Base-by-base conservation (phyloP, 1,140 invertebrate species). In the Euura lappo region DNA sequence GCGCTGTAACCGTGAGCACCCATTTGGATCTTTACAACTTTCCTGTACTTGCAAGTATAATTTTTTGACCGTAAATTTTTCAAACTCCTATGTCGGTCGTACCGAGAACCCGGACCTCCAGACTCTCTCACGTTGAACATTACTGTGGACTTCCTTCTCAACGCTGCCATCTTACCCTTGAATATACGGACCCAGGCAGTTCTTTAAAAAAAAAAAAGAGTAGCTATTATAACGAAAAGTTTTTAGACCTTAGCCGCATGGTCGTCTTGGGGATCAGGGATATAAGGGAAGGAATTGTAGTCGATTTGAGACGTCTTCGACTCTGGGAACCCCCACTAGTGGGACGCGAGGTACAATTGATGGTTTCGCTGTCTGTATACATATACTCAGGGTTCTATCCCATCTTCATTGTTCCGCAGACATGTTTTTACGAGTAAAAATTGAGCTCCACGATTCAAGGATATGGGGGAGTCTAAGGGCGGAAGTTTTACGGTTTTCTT, bases 301-400 rank as follows among this genome's bases (percentile, higher is more conserved):
- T 60, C 51, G 51, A 60, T 60, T 60, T 60, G 51, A 60, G 51
- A 60, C 51, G 51, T 60, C 51, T 60, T 60, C 51, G 51, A 60
- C 51, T 60, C 51, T n/a, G 8, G 51, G 13, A 4, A 8, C 8
- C 51, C 51, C 47, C 6, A 11, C 47, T 60, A 28, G 51, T n/a
- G 51, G 51, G 13, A 60, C 51, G 51, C 51, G 51, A 60, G 51
- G 13, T 3, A 60, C 51, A n/a, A 60, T 60, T 60, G 51, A 60
- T 60, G 51, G 13, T 60, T 8, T 5, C 13, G 8, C 51, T 8
- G 10, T 5, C 13, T 11, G 10, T 11, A 60, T n/a, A 60, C 51
- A n/a, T n/a, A n/a, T 60, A n/a, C 13, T 11, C 10, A 8, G 51
- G 10, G 51, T 60, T 60, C 10, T n/a, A 60, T n/a, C 8, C 51